A percentile compares a stretch with the other conserved stretches of the same genome.
phyloP scores from a whole-genome alignment of 2,113 vertebrate species.

The Mola mola region DNA sequence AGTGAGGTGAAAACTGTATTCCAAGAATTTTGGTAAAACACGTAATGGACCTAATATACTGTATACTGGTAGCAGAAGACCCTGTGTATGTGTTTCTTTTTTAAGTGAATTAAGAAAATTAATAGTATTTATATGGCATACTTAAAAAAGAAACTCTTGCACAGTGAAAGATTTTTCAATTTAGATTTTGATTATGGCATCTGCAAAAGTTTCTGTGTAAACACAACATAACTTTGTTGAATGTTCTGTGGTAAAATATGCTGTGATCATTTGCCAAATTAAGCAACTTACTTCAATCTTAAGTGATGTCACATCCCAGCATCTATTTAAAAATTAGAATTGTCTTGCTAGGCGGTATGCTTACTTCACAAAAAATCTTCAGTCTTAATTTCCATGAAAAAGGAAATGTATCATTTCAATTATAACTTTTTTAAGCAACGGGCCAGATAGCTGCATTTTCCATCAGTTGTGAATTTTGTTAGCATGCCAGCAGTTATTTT shows the following conservation, averaged over 20 bases:
- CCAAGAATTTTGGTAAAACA: too few relatives aligned
- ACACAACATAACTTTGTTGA: background rate
- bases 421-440: conserved; percentile 9
- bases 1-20: too few relatives aligned
- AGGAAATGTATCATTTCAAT: conserved; percentile 4
- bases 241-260: conserved; percentile 12
- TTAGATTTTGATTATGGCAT: background rate
- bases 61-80: too few relatives aligned
- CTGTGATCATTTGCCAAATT: background rate
- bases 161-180: background rate
- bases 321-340: too few relatives aligned
- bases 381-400: background rate
- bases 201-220: background rate
- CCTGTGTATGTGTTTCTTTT: too few relatives aligned
- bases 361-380: background rate
- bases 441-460: conserved; percentile 11
- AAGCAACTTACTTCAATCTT: too few relatives aligned
- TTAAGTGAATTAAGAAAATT: background rate
- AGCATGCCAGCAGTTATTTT: conserved; percentile 37
- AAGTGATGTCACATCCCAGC: too few relatives aligned
- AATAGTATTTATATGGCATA: background rate
- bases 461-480: conserved; percentile 21
- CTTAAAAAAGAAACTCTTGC: too few relatives aligned
- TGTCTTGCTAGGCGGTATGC: too few relatives aligned
- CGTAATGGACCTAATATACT: too few relatives aligned